Evolutionary conservation across 1,140 invertebrate species (phyloP), one percentile per base, ranked within the genome.

Genomic region (Patella vulgata): DNA sequence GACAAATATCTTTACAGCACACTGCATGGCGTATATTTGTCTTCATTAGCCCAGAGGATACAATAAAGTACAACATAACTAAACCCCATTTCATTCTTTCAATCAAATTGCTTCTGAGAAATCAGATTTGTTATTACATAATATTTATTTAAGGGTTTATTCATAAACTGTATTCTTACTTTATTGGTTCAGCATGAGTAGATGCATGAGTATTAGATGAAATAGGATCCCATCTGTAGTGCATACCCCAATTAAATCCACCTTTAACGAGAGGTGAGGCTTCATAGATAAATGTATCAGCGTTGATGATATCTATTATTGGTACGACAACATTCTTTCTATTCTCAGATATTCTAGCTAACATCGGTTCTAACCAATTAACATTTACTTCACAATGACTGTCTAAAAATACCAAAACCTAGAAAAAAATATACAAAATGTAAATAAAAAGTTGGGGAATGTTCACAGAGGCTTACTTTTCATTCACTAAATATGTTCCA

Each of bases 271-370:
- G 56, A 8, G 67, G 67, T 3, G 78, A 80, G 8, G 56, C 44
- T 30, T 73, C 67, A 54, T 79, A 79, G 43, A 69, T 66, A 66
- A 58, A 96, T 0, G 96, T 98, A 77, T 99, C 95, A 11, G 95
- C 89, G 84, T 97, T 96, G 50, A 99, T 98, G 12, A 98, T 93
- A 84, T 99, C 97, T 68, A 99, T 99, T 17, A 98, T 90, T 89
- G 53, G 89, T 88, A 40, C 92, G 91, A 80, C 95, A 90, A 74
- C 92, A 86, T 87, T 92, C 91, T 84, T 93, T 89, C 83, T 12
- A 79, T 96, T 90, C 17, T 91, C 86, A 0, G 93, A 92, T 67
- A 99, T 97, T 63, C 94, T 87, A 81, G 96, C 92, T 68, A 99
- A 85, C n/a, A 98, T 85, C 0, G 96, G 96, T 78, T 98, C 95